phyloP scores from a whole-genome alignment of 2,797 vertebrate genomes.

The Crax fasciolata region DNA sequence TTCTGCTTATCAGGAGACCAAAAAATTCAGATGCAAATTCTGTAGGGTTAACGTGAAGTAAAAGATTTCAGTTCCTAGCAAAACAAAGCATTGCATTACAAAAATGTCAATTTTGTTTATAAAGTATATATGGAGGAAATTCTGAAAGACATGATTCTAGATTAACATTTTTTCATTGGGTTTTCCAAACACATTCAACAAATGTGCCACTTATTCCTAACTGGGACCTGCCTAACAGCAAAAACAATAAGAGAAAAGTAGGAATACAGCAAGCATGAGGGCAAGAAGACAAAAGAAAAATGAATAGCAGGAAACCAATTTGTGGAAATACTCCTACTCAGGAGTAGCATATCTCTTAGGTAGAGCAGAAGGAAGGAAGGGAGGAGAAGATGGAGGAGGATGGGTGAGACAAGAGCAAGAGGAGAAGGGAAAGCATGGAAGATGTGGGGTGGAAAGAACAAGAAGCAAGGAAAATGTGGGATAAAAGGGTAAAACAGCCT shows the following conservation, averaged over 20 bases:
- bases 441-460: background rate
- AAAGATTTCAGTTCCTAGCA: background rate
- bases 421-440: background rate
- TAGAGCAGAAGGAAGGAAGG: background rate
- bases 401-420: background rate
- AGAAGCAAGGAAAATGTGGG: background rate
- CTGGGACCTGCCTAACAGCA: background rate
- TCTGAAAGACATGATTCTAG: background rate
- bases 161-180: background rate
- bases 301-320: conserved; percentile 48
- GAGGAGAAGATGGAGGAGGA: background rate
- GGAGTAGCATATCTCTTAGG: conserved; percentile 30
- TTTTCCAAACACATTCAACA: background rate
- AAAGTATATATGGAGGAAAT: background rate
- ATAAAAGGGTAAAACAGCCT: background rate
- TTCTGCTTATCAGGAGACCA: background rate
- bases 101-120: background rate
- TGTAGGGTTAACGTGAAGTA: background rate
- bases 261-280: background rate
- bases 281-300: conserved; percentile 44
- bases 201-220: background rate
- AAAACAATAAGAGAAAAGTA: background rate
- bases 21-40: background rate
- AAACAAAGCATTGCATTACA: background rate
- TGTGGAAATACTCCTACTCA: conserved; percentile 29